These are phyloP conservation scores for Neodontobutis hainanensis DNA, from an alignment of 2,113 vertebrate genomes.

Conservation along the genomic window DNA sequence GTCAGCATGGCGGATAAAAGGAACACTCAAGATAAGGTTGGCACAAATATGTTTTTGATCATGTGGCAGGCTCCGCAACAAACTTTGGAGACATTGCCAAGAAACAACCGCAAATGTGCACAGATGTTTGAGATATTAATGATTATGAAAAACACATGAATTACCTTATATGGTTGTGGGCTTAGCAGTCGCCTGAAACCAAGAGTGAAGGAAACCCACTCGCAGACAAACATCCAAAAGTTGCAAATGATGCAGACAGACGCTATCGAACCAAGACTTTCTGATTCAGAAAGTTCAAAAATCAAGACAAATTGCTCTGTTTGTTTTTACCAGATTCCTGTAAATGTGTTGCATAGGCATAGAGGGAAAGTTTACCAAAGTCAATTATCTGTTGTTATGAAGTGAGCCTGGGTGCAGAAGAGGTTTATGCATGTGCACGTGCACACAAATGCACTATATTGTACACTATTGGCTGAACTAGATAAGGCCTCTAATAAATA, in stretches of 20 bases:
- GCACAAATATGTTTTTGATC: constrained; percentile 72
- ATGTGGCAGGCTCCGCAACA: constrained; percentile 48
- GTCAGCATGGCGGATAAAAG: constrained; percentile 73
- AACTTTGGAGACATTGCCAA: constrained; percentile 67
- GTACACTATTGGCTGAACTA: background rate
- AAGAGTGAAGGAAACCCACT: constrained; percentile 41
- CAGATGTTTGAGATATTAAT: constrained; percentile 72
- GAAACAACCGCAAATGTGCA: constrained; percentile 52
- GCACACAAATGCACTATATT: background rate
- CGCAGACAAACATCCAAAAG: constrained; percentile 27
- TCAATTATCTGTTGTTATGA: constrained; percentile 13
- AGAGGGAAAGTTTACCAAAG: constrained; percentile 37
- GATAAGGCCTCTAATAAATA: background rate
- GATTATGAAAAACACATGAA: constrained; percentile 42
- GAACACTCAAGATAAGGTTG: constrained; percentile 71
- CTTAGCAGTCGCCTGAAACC: constrained; percentile 49
- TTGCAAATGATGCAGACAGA: constrained; percentile 45
- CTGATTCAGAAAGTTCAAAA: constrained; percentile 33
- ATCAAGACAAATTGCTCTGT: constrained; percentile 59
- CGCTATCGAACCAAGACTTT: constrained; percentile 59
- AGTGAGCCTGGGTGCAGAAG: background rate
- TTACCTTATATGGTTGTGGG: constrained; percentile 63
- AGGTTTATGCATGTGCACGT: no score
- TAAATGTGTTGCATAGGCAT: constrained; percentile 36
- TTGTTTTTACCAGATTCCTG: constrained; percentile 46